Evolutionary conservation across 1,140 invertebrate genomes (phyloP).

Genomic region (Leucophenga varia): DNA sequence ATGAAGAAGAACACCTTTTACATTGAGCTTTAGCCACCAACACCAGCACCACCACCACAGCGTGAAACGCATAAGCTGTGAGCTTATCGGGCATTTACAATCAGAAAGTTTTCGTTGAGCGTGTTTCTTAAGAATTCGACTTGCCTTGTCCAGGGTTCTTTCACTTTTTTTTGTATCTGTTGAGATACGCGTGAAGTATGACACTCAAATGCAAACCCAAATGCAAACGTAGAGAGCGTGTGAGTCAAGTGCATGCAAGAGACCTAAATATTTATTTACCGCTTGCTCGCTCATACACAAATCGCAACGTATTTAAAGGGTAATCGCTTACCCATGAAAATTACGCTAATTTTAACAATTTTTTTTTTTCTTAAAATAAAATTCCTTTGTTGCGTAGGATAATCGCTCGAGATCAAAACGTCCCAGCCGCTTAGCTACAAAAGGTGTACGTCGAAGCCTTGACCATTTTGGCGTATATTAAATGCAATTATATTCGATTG

Average conservation of each 20-base stretch:
- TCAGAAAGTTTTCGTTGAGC: conserved; percentile 35
- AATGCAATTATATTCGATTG: conserved; percentile 44
- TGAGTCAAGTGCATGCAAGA: too few relatives aligned
- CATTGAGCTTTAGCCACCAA: too few relatives aligned
- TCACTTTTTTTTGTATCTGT: conserved; percentile 41
- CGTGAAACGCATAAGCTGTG: conserved; percentile 16
- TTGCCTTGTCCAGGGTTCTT: conserved; percentile 35
- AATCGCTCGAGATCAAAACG: conserved; percentile 51
- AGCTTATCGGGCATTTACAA: conserved; percentile 34
- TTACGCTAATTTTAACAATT: conserved; percentile 48
- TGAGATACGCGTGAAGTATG: background rate
- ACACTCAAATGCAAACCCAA: conserved; percentile 3
- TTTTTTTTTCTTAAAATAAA: conserved; percentile 32
- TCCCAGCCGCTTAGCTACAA: too few relatives aligned
- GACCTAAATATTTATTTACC: too few relatives aligned
- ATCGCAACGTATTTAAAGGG: background rate
- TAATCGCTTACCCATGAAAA: conserved; percentile 15
- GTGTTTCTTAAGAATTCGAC: conserved; percentile 43
- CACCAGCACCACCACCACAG: too few relatives aligned
- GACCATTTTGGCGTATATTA: conserved; percentile 14
- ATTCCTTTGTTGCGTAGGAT: conserved; percentile 24
- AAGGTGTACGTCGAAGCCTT: too few relatives aligned
- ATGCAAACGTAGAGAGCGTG: too few relatives aligned
- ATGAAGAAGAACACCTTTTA: too few relatives aligned
- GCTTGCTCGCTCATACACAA: too few relatives aligned